Evolutionary conservation across 2,113 vertebrate genomes (phyloP).

Genomic region (Melospiza melodia): DNA sequence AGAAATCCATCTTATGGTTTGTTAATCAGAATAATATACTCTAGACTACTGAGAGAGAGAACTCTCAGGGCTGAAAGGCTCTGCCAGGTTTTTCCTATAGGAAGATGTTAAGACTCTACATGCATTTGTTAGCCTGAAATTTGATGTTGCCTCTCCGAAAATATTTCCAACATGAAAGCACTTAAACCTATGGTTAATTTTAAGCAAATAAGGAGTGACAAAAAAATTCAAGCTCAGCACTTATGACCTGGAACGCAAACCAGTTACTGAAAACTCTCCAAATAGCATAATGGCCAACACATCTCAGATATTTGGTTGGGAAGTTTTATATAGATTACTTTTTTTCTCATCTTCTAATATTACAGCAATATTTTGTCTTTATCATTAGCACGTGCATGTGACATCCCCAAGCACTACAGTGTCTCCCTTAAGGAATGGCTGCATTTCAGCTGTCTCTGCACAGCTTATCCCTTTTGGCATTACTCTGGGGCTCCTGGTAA

Average conservation of each 20-base stretch:
- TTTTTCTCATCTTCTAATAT: not conserved
- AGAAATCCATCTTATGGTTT: conserved; percentile 33
- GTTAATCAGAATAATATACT: conserved; percentile 15
- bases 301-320: not conserved
- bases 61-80: not conserved
- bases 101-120: not conserved
- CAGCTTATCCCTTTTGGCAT: not conserved
- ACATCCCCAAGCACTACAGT: not conserved
- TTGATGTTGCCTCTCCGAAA: not conserved
- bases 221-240: not conserved
- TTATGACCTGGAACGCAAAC: not conserved
- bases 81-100: not conserved
- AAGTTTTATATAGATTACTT: not conserved
- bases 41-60: not conserved
- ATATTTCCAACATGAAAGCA: not conserved
- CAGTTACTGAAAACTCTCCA: not conserved
- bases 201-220: not conserved
- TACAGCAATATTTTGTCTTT: not conserved
- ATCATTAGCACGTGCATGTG: not conserved
- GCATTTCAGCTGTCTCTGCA: not conserved
- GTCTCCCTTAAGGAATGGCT: not conserved
- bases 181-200: not conserved
- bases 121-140: not conserved
- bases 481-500: not conserved
- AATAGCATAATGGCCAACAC: not conserved